Percentiles rank a stretch among this genome's conserved stretches.
Conservation (phyloP, 2,113 vertebrate species). For the Orientallactaga bullata region DNA sequence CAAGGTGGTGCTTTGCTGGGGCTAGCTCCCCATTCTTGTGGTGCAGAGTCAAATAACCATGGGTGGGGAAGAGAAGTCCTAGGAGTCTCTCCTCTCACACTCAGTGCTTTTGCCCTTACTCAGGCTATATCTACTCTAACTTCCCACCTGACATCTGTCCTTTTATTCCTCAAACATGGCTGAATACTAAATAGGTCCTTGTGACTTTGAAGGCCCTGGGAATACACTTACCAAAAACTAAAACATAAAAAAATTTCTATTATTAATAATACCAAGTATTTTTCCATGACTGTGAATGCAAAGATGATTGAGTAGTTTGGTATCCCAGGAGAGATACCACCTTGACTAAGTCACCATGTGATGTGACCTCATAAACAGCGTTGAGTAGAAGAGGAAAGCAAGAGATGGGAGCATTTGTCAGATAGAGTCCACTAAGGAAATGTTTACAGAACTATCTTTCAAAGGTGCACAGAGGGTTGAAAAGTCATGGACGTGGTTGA, state of each 20-base stretch:
- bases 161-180: neutral
- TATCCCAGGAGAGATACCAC: neutral
- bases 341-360: fast-evolving
- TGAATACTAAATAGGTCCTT: neutral
- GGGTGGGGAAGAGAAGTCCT: fast-evolving
- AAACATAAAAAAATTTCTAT: neutral
- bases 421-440: neutral
- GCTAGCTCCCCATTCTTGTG: neutral
- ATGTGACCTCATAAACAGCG: neutral
- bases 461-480: neutral
- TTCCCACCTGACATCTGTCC: neutral
- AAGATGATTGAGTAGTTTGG: neutral
- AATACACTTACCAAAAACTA: fast-evolving
- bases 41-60: fast-evolving
- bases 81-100: neutral
- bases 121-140: neutral
- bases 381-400: neutral
- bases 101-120: too few species aligned
- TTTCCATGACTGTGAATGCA: neutral
- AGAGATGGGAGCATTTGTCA: fast-evolving
- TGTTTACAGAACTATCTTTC: neutral
- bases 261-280: neutral
- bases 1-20: neutral
- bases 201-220: neutral
- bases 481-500: neutral